Base-by-base conservation (phyloP, 1,140 invertebrate genomes). In the Ptiloglossa arizonensis region DNA sequence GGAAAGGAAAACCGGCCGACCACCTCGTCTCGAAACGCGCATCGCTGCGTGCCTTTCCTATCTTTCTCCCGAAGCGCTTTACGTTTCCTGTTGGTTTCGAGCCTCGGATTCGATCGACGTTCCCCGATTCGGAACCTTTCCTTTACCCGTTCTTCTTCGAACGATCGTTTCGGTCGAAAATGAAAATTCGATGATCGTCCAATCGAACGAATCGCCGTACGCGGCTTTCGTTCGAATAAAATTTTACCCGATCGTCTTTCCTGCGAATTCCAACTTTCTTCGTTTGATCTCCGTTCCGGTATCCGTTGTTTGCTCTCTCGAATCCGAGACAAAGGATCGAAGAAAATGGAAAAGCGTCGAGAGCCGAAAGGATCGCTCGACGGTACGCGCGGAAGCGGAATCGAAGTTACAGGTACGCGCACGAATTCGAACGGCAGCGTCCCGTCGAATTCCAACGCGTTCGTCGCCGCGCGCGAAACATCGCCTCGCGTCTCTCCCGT, bases 1-100 rank as follows among this genome's bases (percentile, higher is more conserved):
- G 13, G 54, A 73, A 63, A 68, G 48, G 22, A 74, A 64, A 44
- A 54, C 35, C 19, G 5, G 52, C 11, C 5, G 19, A n/a, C n/a
- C 48, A 5, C 48, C 15, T 41, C 50, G 29, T 67, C 35, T 9
- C 5, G 24, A 44, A 46, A 59, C 41, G n/a, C 6, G 15, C 19
- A 8, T 29, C 27, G 2, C 27, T 22, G n/a, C n/a, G 1, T 19
- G 2, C 19, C 24, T n/a, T 32, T 50, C 19, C 24, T 44, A 1
- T 72, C 46, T 22, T 54, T 32, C 6, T 17, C 17, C 5, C 32
- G 8, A 38, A n/a, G 17, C 29, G 19, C 5, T n/a, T 32, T 27
- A 27, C 17, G 13, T 56, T 29, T 27, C 8, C 22, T 27, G 2
- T 0, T 9, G n/a, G 22, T 8, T 6, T 52, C 52, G 24, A 41